Evolutionary conservation across 1,140 invertebrate genomes (phyloP), one percentile per base, ranked within the genome.

Genomic region (Glossosoma conforme): DNA sequence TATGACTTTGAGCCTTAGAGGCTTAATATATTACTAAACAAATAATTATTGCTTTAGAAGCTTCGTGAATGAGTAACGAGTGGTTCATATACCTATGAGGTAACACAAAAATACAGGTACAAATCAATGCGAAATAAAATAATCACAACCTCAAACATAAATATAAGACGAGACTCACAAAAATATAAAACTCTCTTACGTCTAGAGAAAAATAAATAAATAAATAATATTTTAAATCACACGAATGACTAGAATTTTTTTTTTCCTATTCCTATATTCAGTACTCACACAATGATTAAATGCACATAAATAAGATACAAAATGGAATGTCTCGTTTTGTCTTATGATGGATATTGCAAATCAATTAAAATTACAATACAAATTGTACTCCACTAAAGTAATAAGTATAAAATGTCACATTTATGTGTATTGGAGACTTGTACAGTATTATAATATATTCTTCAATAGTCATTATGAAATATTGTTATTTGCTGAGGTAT

Each of bases 11-110:
- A 15, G 32, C 48, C 48, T 58, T 54, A 28, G 9, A 58, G 52
- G 48, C 38, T 15, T 33, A 24, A n/a, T n/a, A n/a, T n/a, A n/a
- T n/a, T n/a, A n/a, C 40, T 38, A 44, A 51, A 54, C 22, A 21
- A 54, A 46, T 44, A 58, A 45, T 51, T 54, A 58, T 58, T 58
- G 56, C 56, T 58, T 58, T 44, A 36, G 32, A 58, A 58, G 56
- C 56, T 52, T 58, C 15, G 51, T 57, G 54, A 52, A 15, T 48
- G 42, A 36, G 14, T 54, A 54, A 58, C 51, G 30, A 53, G 51
- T 58, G 51, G 28, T 24, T 21, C 13, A 33, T 15, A 33, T 13
- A 11, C 15, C 32, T 13, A 33, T 33, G 32, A 33, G 11, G 15
- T 13, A n/a, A 13, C 36, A 38, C 10, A n/a, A 47, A 37, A 36